Percentiles rank a stretch among this genome's conserved stretches.
Conservation (phyloP, 2,888 invertebrate species). For the Aelia acuminata region DNA sequence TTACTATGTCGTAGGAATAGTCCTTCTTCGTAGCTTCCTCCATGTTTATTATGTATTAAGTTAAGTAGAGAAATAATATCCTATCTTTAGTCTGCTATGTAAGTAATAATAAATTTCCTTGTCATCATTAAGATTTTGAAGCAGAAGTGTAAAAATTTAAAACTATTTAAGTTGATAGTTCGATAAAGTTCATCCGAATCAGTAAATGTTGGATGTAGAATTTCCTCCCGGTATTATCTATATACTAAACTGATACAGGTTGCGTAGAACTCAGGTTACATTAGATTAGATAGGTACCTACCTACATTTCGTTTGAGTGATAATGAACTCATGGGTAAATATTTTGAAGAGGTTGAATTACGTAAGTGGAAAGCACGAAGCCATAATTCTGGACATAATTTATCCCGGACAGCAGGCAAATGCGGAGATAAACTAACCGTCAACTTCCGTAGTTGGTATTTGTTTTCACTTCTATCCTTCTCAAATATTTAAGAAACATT, state of each 20-base stretch:
- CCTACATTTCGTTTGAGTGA: neutral
- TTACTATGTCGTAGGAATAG: neutral
- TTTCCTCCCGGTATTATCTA: neutral
- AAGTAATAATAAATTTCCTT: neutral
- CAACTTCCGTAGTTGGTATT: neutral
- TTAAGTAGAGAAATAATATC: too few relatives aligned
- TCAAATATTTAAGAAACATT: slow-evolving; percentile 10
- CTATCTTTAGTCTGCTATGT: neutral
- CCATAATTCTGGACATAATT: neutral
- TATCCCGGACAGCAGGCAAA: neutral
- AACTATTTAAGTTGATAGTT: too few relatives aligned
- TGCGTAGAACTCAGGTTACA: neutral
- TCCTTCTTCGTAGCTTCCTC: too few relatives aligned
- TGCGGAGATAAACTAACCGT: neutral
- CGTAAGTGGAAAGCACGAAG: neutral
- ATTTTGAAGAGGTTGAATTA: slow-evolving; percentile 12
- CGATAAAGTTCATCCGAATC: neutral
- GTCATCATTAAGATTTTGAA: too few relatives aligned
- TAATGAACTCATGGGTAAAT: neutral
- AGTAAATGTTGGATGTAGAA: neutral
- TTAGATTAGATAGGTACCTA: neutral
- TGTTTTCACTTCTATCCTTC: neutral
- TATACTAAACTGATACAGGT: neutral
- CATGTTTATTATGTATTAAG: too few relatives aligned
- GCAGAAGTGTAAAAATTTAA: too few relatives aligned